These are phyloP conservation scores for Cyprinus carpio DNA, from an alignment of 2,113 vertebrate genomes.

Conservation along the genomic window DNA sequence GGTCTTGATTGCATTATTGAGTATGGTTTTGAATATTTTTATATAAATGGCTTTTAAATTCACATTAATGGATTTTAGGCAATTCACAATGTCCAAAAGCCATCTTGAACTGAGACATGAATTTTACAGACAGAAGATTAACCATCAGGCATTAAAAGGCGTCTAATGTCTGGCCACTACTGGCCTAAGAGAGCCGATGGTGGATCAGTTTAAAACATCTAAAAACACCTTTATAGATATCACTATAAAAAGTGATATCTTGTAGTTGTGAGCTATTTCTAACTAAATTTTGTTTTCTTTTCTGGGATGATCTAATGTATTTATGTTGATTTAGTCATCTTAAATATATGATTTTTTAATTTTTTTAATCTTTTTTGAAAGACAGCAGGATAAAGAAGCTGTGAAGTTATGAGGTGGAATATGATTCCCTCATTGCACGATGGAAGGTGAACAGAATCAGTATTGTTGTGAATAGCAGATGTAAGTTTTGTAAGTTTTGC, in stretches of 20 bases:
- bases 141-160: not conserved
- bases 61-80: not conserved
- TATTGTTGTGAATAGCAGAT: not conserved
- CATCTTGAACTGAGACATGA: not conserved
- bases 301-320: not conserved
- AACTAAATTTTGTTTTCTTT: not conserved
- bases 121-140: not conserved
- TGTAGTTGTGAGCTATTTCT: not conserved
- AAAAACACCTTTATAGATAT: not conserved
- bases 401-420: not conserved
- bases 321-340: too few species aligned
- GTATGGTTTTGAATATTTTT: not conserved
- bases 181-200: slow-evolving; percentile 1
- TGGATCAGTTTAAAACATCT: not conserved
- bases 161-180: slow-evolving; percentile 36
- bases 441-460: not conserved
- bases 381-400: not conserved
- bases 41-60: not conserved
- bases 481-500: not conserved
- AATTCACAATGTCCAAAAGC: not conserved
- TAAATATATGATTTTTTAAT: not conserved
- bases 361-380: not conserved
- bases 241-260: not conserved
- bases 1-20: not conserved
- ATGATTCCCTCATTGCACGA: not conserved